phyloP scores from a whole-genome alignment of 2,888 invertebrate genomes.

The Cacoxenus indagator region DNA sequence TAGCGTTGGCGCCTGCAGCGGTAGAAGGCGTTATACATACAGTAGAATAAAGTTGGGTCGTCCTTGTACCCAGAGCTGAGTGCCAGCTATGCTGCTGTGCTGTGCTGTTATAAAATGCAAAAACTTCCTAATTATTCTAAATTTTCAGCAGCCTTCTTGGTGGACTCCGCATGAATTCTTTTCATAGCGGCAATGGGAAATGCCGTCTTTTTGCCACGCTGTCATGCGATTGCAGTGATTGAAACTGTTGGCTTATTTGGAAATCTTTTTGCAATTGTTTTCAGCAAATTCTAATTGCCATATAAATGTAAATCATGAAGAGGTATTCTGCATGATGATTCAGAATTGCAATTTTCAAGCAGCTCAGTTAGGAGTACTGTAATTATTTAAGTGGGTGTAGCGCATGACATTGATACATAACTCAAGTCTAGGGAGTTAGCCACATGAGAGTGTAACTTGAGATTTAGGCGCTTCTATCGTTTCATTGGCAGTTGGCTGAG shows the following conservation, averaged over 20 bases:
- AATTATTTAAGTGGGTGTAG: too few relatives aligned
- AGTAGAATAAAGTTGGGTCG: background rate
- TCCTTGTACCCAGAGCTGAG: background rate
- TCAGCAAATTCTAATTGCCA: background rate
- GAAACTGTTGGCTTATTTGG: background rate
- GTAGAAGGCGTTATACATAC: background rate
- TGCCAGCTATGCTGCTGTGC: too few relatives aligned
- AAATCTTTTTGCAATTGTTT: background rate
- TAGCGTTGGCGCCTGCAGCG: background rate
- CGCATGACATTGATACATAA: too few relatives aligned
- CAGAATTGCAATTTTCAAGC: background rate
- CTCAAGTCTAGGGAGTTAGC: too few relatives aligned
- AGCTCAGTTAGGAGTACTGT: background rate
- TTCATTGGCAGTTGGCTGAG: too few relatives aligned
- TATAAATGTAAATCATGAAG: background rate
- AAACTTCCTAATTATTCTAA: conserved; percentile 56
- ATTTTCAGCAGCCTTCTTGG: conserved; percentile 44
- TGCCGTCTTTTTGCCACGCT: background rate
- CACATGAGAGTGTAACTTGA: too few relatives aligned
- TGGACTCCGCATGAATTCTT: background rate
- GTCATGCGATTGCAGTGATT: too few relatives aligned
- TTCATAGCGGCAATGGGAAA: background rate
- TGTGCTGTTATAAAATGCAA: too few relatives aligned
- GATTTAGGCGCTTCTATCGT: too few relatives aligned
- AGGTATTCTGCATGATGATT: background rate